Evolutionary conservation across 1,140 invertebrate genomes (phyloP).

Genomic region (Mamestra configurata): DNA sequence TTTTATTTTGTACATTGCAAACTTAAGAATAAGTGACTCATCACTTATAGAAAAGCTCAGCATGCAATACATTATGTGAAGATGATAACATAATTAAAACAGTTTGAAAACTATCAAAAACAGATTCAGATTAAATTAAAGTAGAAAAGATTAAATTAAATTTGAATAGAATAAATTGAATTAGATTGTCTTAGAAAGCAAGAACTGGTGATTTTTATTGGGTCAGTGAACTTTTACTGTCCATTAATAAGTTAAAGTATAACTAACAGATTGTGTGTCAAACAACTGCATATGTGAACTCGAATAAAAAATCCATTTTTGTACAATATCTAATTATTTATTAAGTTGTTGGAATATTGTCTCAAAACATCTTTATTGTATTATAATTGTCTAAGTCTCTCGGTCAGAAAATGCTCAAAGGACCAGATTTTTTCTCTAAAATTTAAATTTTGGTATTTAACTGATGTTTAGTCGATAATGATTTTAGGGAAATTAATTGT

Average conservation of each 20-base stretch:
- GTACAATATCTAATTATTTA: constrained; percentile 35
- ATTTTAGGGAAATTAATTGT: no score
- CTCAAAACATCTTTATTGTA: constrained; percentile 21
- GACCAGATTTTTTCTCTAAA: background rate
- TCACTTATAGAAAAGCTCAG: no score
- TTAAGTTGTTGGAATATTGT: constrained; percentile 31
- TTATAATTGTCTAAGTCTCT: background rate
- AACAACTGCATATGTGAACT: constrained; percentile 17
- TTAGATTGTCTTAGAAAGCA: no score
- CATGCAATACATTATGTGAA: no score
- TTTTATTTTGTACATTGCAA: no score
- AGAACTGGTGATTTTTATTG: background rate
- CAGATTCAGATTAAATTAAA: no score
- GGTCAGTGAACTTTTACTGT: background rate
- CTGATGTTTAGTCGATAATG: background rate
- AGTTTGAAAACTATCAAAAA: no score
- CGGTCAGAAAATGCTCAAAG: constrained; percentile 5
- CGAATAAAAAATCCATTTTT: constrained; percentile 15
- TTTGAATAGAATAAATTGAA: no score
- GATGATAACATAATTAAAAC: no score
- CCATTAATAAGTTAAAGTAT: background rate
- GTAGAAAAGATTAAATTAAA: no score
- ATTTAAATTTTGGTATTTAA: no score
- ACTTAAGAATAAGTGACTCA: no score
- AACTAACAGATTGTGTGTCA: constrained; percentile 9